Percentiles rank a stretch among this genome's conserved stretches.
Conservation (phyloP, 2,113 vertebrate genomes). For the Egretta garzetta region DNA sequence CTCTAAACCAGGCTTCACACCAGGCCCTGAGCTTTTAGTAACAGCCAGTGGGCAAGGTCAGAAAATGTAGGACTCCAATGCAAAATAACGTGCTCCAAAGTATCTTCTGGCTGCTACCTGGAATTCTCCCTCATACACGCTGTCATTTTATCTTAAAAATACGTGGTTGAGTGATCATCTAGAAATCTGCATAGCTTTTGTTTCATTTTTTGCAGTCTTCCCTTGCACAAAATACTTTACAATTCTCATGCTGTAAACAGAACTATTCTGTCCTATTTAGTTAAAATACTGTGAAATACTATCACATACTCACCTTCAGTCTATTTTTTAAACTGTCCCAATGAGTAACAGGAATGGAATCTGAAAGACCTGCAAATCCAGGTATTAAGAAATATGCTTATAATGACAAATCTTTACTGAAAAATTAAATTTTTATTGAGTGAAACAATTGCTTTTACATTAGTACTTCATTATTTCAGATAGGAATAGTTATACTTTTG, state of each 20-base stretch:
- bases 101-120: not conserved
- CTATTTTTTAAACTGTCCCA: not conserved
- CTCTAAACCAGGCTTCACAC: not conserved
- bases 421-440: conserved; percentile 60
- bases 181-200: not conserved
- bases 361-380: not conserved
- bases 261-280: not conserved
- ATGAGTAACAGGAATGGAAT: not conserved
- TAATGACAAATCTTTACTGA: conserved; percentile 23
- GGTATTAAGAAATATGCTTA: conserved; percentile 1
- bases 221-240: not conserved
- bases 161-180: not conserved
- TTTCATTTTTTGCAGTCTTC: not conserved
- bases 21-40: not conserved
- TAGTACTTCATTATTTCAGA: conserved; percentile 12
- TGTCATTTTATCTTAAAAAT: not conserved
- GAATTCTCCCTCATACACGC: not conserved
- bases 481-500: not conserved
- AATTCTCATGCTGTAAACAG: not conserved
- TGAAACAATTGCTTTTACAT: conserved; percentile 55
- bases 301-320: not conserved
- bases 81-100: not conserved
- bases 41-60: not conserved
- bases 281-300: not conserved
- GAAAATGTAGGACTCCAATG: not conserved